Evolutionary conservation across 2,888 invertebrate species (phyloP).

Genomic region (Cryptocephalus primarius): DNA sequence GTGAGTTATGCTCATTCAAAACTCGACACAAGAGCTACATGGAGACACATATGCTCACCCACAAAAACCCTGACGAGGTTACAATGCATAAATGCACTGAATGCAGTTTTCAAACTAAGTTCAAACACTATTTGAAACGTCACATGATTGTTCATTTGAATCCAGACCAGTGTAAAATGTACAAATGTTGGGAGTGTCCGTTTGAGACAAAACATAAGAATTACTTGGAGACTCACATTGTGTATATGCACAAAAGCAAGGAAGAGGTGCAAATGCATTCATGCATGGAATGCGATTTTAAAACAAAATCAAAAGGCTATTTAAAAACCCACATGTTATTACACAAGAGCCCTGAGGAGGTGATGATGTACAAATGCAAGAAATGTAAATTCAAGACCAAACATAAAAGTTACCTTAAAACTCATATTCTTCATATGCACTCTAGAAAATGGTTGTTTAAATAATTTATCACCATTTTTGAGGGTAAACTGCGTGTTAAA

Average conservation of each 20-base stretch:
- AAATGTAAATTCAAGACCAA: constrained; percentile 16
- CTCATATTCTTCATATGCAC: constrained; percentile 14
- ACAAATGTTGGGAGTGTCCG: constrained; percentile 15
- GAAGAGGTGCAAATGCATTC: constrained; percentile 15
- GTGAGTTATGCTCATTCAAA: constrained; percentile 14
- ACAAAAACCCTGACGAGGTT: constrained; percentile 15
- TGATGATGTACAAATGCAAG: constrained; percentile 16
- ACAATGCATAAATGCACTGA: constrained; percentile 13
- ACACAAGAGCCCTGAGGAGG: constrained; percentile 14
- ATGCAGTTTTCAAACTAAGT: constrained; percentile 15
- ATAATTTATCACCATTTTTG: background rate
- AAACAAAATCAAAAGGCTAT: constrained; percentile 18
- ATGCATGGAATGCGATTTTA: constrained; percentile 15
- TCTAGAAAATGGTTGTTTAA: constrained; percentile 9
- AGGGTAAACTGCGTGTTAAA: no score
- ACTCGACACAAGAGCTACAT: constrained; percentile 18
- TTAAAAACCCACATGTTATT: constrained; percentile 18
- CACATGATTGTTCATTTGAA: constrained; percentile 15
- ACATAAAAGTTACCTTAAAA: constrained; percentile 17
- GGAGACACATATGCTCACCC: constrained; percentile 17
- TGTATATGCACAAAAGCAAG: constrained; percentile 12
- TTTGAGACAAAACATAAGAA: constrained; percentile 18
- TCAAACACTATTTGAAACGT: constrained; percentile 16
- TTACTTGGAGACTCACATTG: constrained; percentile 15
- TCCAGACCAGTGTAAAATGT: constrained; percentile 13